phyloP scores from a whole-genome alignment of 2,113 vertebrate species.

The Cololabis saira region DNA sequence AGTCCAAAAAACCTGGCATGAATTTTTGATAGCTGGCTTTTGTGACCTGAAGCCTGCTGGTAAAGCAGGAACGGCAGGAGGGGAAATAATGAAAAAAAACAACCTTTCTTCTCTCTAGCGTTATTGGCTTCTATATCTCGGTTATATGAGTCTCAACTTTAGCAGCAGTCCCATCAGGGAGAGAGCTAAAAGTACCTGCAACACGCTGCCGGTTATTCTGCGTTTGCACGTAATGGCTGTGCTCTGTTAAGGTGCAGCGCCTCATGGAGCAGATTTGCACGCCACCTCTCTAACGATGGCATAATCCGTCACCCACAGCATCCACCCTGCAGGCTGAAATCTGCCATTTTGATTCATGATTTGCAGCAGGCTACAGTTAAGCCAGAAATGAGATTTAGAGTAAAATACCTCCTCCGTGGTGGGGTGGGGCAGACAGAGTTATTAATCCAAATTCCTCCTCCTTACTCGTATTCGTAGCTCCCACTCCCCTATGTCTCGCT shows the following conservation, averaged over 20 bases:
- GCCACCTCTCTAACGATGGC: conserved; percentile 32
- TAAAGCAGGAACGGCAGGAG: conserved; percentile 11
- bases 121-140: conserved; percentile 46
- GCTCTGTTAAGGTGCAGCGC: conserved; percentile 32
- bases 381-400: conserved; percentile 45
- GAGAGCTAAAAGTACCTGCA: conserved; percentile 54
- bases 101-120: conserved; percentile 13
- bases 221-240: conserved; percentile 23
- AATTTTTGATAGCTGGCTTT: conserved; percentile 31
- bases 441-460: conserved; percentile 32
- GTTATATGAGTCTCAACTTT: conserved; percentile 40
- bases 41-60: conserved; percentile 18
- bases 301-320: conserved; percentile 50
- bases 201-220: conserved; percentile 44
- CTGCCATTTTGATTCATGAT: conserved; percentile 49
- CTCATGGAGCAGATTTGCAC: conserved; percentile 47
- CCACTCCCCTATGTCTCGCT: conserved; percentile 26
- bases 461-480: conserved; percentile 44
- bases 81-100: conserved; percentile 9
- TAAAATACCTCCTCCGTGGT: conserved; percentile 36
- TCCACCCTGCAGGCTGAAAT: conserved; percentile 45
- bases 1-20: conserved; percentile 41
- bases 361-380: conserved; percentile 37
- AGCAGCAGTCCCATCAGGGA: conserved; percentile 51
- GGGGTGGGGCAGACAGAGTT: conserved; percentile 29